Evolutionary conservation across 2,888 invertebrate genomes (phyloP).

Genomic region (Malachius bipustulatus): DNA sequence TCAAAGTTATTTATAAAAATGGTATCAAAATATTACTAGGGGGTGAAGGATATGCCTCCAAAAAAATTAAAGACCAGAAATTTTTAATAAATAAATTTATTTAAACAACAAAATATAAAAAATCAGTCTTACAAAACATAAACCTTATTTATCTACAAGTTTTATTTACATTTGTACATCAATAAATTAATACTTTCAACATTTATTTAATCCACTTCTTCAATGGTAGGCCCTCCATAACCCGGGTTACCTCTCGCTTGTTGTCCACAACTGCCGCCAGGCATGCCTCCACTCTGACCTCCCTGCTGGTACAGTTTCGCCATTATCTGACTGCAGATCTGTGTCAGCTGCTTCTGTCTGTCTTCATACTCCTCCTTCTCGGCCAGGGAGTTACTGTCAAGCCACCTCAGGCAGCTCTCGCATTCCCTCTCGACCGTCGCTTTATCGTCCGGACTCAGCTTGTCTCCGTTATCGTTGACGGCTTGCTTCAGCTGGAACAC

Average conservation of each 20-base stretch:
- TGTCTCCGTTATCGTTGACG: constrained; percentile 46
- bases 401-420: constrained; percentile 49
- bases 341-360: constrained; percentile 40
- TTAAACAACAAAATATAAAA: too few species aligned
- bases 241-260: constrained; percentile 18
- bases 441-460: constrained; percentile 52
- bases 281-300: constrained; percentile 22
- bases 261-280: constrained; percentile 22
- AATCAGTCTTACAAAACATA: too few species aligned
- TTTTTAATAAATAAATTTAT: too few species aligned
- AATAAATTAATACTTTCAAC: too few species aligned
- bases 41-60: too few species aligned
- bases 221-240: constrained; percentile 18
- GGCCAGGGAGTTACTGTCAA: constrained; percentile 52
- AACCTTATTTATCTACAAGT: too few species aligned
- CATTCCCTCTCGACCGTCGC: constrained; percentile 40
- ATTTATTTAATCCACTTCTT: constrained; percentile 22
- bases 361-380: constrained; percentile 53
- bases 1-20: too few species aligned
- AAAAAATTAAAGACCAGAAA: too few species aligned
- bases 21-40: too few species aligned
- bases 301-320: constrained; percentile 38
- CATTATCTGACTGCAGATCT: constrained; percentile 44
- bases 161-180: too few species aligned
- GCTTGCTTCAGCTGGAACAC: constrained; percentile 56